Conservation (phyloP, 2,113 vertebrate genomes). For the Symphodus melops region DNA sequence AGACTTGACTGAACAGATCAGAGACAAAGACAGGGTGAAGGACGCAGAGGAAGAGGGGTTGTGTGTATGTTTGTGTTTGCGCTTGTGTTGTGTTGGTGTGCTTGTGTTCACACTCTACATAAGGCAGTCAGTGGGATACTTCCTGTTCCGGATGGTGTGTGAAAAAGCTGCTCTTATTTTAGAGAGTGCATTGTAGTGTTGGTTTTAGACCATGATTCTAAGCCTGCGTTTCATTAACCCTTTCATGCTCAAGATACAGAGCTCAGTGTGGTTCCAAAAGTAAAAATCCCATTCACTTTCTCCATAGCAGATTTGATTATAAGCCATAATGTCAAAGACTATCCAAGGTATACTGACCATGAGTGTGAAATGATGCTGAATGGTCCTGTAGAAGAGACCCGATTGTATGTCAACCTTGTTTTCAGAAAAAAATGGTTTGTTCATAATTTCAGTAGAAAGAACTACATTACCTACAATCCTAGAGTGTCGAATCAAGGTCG, state of each 20-base stretch:
- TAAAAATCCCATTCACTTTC: too few species aligned
- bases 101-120: background rate
- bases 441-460: too few species aligned
- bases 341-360: too few species aligned
- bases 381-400: too few species aligned
- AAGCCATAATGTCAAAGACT: too few species aligned
- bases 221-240: background rate
- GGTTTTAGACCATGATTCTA: background rate
- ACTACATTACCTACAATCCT: too few species aligned
- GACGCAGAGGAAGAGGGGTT: background rate
- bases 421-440: too few species aligned
- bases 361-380: too few species aligned
- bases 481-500: too few species aligned
- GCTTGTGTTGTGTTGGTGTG: background rate
- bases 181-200: background rate
- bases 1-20: background rate
- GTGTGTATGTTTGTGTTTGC: background rate
- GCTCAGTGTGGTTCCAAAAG: too few species aligned
- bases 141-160: slow-evolving; percentile 1
- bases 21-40: slow-evolving; percentile 2
- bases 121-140: slow-evolving; percentile 3
- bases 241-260: background rate
- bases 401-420: too few species aligned
- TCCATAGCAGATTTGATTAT: too few species aligned
- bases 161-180: background rate